Conservation (phyloP, 2,888 invertebrate species). For the Metacarcinus magister region DNA sequence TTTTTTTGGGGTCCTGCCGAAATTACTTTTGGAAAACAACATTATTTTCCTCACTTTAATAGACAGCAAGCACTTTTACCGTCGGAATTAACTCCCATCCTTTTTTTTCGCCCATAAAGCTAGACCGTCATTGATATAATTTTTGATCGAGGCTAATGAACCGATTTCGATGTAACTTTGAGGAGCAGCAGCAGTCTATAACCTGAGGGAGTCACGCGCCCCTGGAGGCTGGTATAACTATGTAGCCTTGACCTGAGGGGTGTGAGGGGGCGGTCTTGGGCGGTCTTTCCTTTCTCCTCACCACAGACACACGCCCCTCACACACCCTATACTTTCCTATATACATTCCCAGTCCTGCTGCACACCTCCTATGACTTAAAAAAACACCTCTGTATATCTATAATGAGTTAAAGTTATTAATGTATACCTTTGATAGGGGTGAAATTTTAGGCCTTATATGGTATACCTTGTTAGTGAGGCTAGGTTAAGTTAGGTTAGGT, state of each 20-base stretch:
- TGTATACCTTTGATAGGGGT: too few relatives aligned
- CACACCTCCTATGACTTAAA: too few relatives aligned
- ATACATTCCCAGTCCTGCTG: too few relatives aligned
- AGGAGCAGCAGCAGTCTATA: background rate
- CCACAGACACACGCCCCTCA: background rate
- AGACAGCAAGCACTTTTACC: slow-evolving; percentile 63
- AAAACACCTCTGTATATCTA: too few relatives aligned
- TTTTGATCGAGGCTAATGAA: slow-evolving; percentile 67
- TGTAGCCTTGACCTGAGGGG: background rate
- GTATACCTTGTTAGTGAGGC: too few relatives aligned
- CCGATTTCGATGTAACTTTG: slow-evolving; percentile 60
- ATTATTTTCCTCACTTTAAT: slow-evolving; percentile 64
- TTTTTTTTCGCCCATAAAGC: slow-evolving; percentile 63
- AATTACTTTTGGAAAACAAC: slow-evolving; percentile 55
- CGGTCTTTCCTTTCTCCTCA: background rate
- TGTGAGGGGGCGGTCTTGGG: background rate
- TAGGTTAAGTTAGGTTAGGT: too few relatives aligned
- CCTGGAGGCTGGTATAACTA: background rate
- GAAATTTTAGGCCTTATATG: too few relatives aligned
- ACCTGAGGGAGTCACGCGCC: slow-evolving; percentile 58
- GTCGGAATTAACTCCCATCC: slow-evolving; percentile 61
- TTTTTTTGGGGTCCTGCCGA: background rate
- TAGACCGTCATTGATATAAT: slow-evolving; percentile 64
- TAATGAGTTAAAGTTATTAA: too few relatives aligned
- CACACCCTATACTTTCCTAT: background rate